phyloP scores from a whole-genome alignment of 1,140 invertebrate species.

The Aphelenchoides avenae region DNA sequence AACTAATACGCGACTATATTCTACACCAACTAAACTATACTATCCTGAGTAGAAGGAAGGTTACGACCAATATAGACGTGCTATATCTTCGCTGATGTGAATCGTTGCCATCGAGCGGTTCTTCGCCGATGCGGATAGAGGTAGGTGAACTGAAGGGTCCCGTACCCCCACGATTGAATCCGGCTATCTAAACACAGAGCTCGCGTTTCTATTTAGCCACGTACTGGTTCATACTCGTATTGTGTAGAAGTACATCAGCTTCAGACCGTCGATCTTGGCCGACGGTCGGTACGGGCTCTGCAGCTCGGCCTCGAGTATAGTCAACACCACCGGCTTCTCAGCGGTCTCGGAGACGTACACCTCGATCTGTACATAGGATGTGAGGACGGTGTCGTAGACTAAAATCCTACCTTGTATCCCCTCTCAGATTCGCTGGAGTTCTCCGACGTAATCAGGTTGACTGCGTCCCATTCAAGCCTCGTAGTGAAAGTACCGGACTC shows the following conservation, averaged over 20 bases:
- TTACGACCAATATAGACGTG: too few relatives aligned
- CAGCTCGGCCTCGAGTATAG: slow-evolving; percentile 23
- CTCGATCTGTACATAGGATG: slow-evolving; percentile 5
- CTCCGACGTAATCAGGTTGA: slow-evolving; percentile 13
- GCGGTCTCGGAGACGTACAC: slow-evolving; percentile 32
- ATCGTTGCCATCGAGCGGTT: too few relatives aligned
- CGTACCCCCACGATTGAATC: slow-evolving; percentile 24
- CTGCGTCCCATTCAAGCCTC: slow-evolving; percentile 36
- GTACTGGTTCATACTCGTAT: slow-evolving; percentile 22
- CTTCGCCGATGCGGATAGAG: slow-evolving; percentile 26
- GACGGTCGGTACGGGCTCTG: slow-evolving; percentile 22
- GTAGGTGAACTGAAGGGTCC: slow-evolving; percentile 23
- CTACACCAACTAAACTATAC: too few relatives aligned
- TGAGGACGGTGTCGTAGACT: slow-evolving; percentile 10
- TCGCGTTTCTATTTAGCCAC: not conserved
- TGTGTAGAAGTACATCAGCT: slow-evolving; percentile 34
- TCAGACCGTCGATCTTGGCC: slow-evolving; percentile 32
- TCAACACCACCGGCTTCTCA: slow-evolving; percentile 19
- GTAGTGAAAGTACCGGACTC: too few relatives aligned
- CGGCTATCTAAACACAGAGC: slow-evolving; percentile 11
- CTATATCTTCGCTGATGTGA: too few relatives aligned
- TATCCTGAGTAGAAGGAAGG: too few relatives aligned
- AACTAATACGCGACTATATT: too few relatives aligned
- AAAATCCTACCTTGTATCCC: slow-evolving; percentile 18
- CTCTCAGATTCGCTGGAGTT: not conserved